Conservation (phyloP, 1,140 invertebrate species). For the Vollenhovia emeryi region DNA sequence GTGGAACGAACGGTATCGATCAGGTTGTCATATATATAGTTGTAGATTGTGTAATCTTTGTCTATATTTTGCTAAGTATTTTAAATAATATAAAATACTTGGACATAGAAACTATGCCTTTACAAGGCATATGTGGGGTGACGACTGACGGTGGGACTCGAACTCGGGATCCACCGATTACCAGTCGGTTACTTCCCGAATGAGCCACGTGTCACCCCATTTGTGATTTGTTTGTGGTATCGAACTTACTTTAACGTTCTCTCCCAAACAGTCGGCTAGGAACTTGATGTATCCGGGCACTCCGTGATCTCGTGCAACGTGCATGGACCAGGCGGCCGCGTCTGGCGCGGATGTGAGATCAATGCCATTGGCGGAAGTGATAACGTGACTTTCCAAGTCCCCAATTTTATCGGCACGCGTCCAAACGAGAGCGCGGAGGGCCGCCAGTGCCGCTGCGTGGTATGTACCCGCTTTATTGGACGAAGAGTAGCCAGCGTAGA, state of each 20-base stretch:
- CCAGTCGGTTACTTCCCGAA: no score
- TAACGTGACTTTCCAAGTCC: slow-evolving; percentile 78
- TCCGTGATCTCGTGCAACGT: slow-evolving; percentile 95
- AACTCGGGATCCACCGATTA: no score
- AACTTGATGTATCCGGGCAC: slow-evolving; percentile 93
- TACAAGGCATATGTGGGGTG: no score
- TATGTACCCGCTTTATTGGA: slow-evolving; percentile 91
- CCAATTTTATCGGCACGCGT: slow-evolving; percentile 68
- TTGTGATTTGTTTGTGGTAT: no score
- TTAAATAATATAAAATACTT: no score
- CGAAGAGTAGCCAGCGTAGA: slow-evolving; percentile 93
- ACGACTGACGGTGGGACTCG: no score
- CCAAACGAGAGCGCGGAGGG: slow-evolving; percentile 90
- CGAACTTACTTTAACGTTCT: slow-evolving; percentile 78
- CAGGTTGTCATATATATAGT: no score
- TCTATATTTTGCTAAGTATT: no score
- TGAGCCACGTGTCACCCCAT: no score
- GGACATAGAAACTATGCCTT: no score
- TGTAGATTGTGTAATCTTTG: no score
- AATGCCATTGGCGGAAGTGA: slow-evolving; percentile 80
- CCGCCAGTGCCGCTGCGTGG: slow-evolving; percentile 91
- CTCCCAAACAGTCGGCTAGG: slow-evolving; percentile 89
- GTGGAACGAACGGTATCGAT: no score
- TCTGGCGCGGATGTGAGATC: slow-evolving; percentile 74
- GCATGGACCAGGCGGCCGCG: slow-evolving; percentile 85